Base-by-base conservation (phyloP, 1,140 invertebrate species). In the Drosophila tristis region DNA sequence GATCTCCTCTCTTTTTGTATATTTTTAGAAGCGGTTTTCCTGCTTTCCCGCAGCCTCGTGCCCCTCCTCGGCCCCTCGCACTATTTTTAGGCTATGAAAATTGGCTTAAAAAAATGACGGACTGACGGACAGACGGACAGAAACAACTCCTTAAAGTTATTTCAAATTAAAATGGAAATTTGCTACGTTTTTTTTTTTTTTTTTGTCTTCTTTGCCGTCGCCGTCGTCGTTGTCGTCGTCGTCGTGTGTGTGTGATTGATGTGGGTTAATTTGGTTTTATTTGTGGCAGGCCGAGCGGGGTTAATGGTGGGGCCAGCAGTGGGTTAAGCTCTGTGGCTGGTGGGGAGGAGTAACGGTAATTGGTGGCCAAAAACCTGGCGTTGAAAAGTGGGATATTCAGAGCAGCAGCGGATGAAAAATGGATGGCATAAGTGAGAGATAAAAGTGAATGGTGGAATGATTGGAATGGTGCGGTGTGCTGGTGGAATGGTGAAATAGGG, bases 361-460 rank as follows among this genome's bases (percentile, higher is more conserved):
- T 58, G 56, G 56, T 42, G 26, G 42, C 15, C 43, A 31, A 58
- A 39, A 42, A 43, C 56, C 56, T 25, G 59, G 35, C 65, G 66
- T 39, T 70, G 64, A 70, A 68, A 70, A 70, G 66, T 57, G 64
- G 64, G 15, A 68, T 23, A 43, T 39, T 39, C 35, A 39, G 35
- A 39, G 35, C 35, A 39, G 35, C 4, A 39, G 11, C 11, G 35
- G 11, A 5, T 57, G 66, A 49, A 25, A 70, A 70, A 70, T 70
- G 8, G 54, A 29, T 67, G 42, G 13, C 29, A 39, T 45, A 39
- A 67, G 62, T 59, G 58, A 60, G 31, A 66, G 35, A 50, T 51
- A 67, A 68, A 70, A 57, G 64, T 70, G 66, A 70, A 70, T 70
- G 66, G 64, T 68, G 51, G 68, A 59, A 35, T 29, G 26, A 7